A percentile compares a stretch with the other conserved stretches of the same genome.
Conservation (phyloP, 2,888 invertebrate species). For the Stenotaenia linearis region DNA sequence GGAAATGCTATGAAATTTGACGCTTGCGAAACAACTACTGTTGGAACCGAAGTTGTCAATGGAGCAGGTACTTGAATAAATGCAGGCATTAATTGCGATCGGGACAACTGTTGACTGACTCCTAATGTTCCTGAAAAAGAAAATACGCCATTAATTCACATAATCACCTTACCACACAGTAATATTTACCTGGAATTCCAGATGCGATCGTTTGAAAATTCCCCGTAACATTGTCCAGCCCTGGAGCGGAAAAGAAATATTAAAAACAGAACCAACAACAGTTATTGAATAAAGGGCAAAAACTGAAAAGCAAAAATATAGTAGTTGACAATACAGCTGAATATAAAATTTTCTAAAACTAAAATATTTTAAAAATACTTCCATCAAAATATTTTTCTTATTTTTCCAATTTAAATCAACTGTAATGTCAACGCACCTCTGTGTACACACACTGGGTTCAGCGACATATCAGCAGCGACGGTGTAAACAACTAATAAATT, state of each 20-base stretch:
- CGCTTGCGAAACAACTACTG: neutral
- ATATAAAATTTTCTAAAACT: neutral
- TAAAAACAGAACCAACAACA: neutral
- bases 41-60: neutral
- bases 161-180: neutral
- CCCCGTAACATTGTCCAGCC: neutral
- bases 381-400: neutral
- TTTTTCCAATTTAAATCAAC: neutral
- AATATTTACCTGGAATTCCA: neutral
- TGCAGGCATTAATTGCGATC: neutral
- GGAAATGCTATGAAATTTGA: slow-evolving; percentile 1
- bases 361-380: neutral
- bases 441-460: slow-evolving; percentile 1
- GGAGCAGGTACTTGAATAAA: slow-evolving; percentile 29
- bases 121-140: slow-evolving; percentile 18
- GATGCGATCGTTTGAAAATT: neutral
- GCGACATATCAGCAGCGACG: neutral
- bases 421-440: slow-evolving; percentile 6
- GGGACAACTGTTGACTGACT: neutral
- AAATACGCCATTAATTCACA: neutral
- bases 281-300: neutral
- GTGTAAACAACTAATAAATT: neutral
- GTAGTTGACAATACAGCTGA: neutral
- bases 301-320: slow-evolving; percentile 4
- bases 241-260: neutral